Conservation (phyloP, 2,888 invertebrate genomes). For the Euspilapteryx auroguttella region DNA sequence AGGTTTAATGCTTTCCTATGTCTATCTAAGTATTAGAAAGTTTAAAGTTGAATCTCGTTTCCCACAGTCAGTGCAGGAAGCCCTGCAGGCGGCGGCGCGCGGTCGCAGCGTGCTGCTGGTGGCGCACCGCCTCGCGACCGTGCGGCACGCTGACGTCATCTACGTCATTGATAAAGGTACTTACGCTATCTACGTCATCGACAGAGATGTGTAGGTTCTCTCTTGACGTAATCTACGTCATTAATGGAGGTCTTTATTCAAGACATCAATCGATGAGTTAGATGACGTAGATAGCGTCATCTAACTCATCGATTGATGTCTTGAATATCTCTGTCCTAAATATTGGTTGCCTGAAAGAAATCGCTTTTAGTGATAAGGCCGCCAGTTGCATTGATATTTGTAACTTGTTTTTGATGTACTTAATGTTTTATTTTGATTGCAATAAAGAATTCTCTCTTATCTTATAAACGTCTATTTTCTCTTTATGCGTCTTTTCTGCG, state of each 20-base stretch:
- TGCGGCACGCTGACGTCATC: conserved; percentile 79
- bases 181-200: too few relatives aligned
- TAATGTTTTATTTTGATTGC: too few relatives aligned
- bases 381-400: too few relatives aligned
- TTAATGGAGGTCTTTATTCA: background rate
- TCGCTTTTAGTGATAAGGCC: too few relatives aligned
- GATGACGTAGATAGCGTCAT: background rate
- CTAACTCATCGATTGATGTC: background rate
- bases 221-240: background rate
- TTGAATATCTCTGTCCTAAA: too few relatives aligned
- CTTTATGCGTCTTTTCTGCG: too few relatives aligned
- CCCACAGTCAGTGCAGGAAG: conserved; percentile 72
- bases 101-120: conserved; percentile 82
- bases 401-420: too few relatives aligned
- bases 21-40: background rate
- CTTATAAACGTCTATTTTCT: too few relatives aligned
- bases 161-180: too few relatives aligned
- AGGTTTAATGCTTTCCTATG: background rate
- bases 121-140: conserved; percentile 83
- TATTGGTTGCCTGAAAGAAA: too few relatives aligned
- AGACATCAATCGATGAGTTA: background rate
- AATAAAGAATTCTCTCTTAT: too few relatives aligned
- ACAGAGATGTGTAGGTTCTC: conserved; percentile 54
- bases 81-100: conserved; percentile 74
- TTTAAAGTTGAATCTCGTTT: background rate